Conservation (phyloP, 2,797 vertebrate genomes). For the Sebastolobus alascanus region DNA sequence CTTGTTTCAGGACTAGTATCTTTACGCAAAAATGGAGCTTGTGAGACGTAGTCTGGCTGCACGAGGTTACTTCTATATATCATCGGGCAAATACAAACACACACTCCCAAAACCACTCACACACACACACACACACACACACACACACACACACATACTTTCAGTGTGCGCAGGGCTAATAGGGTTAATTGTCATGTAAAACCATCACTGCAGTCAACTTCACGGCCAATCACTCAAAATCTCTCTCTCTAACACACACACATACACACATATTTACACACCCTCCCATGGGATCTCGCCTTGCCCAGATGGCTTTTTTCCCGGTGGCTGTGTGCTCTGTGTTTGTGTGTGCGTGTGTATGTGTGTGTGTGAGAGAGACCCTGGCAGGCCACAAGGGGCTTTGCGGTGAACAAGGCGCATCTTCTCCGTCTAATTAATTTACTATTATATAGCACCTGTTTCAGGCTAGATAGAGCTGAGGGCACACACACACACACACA, state of each 20-base stretch:
- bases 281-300: constrained; percentile 88
- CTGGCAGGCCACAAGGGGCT: constrained; percentile 91
- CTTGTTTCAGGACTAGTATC: background rate
- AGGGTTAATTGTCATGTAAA: constrained; percentile 99
- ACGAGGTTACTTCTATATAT: background rate
- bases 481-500: constrained; percentile 28
- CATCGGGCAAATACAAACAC: background rate
- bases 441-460: constrained; percentile 99
- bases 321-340: constrained; percentile 61
- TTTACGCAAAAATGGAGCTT: background rate
- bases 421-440: constrained; percentile 99
- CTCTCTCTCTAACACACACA: constrained; percentile 32
- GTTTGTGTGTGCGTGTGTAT: constrained; percentile 16
- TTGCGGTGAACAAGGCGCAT: constrained; percentile 96
- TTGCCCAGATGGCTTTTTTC: constrained; percentile 97
- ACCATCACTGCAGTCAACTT: constrained; percentile 92
- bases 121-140: constrained; percentile 3
- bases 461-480: constrained; percentile 95
- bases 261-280: constrained; percentile 56
- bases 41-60: background rate
- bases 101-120: background rate
- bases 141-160: constrained; percentile 29
- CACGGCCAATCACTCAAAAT: constrained; percentile 82
- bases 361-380: constrained; percentile 76
- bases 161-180: constrained; percentile 89